Conservation (phyloP, 2,797 vertebrate species). For the Protosalanx chinensis region DNA sequence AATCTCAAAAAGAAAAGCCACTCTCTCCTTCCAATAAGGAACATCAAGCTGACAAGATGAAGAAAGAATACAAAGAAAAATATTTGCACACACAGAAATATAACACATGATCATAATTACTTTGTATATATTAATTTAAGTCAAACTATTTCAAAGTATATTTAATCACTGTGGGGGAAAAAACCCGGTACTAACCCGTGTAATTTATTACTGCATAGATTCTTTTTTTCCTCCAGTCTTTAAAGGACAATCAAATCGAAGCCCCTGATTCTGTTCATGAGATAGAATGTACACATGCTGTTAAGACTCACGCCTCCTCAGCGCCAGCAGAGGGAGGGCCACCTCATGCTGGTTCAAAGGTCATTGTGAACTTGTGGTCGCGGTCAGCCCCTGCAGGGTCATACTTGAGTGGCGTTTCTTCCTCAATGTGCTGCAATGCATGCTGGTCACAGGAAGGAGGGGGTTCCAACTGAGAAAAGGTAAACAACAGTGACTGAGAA, state of each 20-base stretch:
- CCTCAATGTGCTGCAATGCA: constrained; percentile 72
- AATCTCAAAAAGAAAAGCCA: not conserved
- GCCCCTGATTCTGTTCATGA: not conserved
- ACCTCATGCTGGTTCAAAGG: not conserved
- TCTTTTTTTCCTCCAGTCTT: not conserved
- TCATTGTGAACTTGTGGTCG: not conserved
- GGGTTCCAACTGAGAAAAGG: constrained; percentile 68
- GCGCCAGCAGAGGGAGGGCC: not conserved
- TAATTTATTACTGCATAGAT: constrained; percentile 9
- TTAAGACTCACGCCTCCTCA: constrained; percentile 11
- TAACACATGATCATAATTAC: constrained; percentile 27
- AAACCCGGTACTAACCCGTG: not conserved
- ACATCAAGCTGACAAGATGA: constrained; percentile 5
- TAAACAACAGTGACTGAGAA: not conserved
- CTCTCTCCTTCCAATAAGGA: not conserved
- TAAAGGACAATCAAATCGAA: not conserved
- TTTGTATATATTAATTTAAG: constrained; percentile 53
- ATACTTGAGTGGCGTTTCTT: constrained; percentile 56
- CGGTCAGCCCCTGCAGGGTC: not conserved
- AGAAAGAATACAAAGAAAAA: not conserved
- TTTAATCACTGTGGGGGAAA: constrained; percentile 14
- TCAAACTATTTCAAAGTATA: constrained; percentile 34
- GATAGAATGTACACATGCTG: not conserved
- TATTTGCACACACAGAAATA: not conserved
- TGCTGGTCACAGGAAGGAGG: constrained; percentile 78